Conservation (phyloP, 2,888 invertebrate species). For the Tachystola acroxantha region DNA sequence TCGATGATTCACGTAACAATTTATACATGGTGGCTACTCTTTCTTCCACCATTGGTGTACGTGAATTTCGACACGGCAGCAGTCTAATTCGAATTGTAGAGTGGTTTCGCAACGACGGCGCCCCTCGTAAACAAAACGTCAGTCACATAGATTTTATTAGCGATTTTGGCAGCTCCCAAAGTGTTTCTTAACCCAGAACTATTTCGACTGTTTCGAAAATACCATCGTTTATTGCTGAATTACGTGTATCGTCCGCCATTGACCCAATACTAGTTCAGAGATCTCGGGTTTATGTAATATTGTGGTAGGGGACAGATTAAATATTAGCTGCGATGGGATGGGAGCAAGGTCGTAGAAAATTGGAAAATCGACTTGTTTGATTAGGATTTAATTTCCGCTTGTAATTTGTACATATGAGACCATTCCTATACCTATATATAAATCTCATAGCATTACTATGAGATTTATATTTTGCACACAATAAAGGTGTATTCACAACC, state of each 20-base stretch:
- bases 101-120: slow-evolving; percentile 46
- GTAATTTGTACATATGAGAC: too few relatives aligned
- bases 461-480: too few relatives aligned
- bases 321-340: too few relatives aligned
- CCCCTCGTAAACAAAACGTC: slow-evolving; percentile 54
- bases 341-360: slow-evolving; percentile 19
- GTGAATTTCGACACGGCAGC: slow-evolving; percentile 40
- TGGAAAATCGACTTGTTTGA: slow-evolving; percentile 12
- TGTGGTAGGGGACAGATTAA: too few relatives aligned
- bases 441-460: too few relatives aligned
- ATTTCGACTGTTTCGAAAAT: slow-evolving; percentile 41
- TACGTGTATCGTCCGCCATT: slow-evolving; percentile 49
- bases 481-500: too few relatives aligned
- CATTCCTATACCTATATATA: too few relatives aligned
- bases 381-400: too few relatives aligned
- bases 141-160: slow-evolving; percentile 46
- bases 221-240: slow-evolving; percentile 31
- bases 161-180: slow-evolving; percentile 41
- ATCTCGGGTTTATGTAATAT: too few relatives aligned
- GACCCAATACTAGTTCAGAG: slow-evolving; percentile 33
- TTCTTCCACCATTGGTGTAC: slow-evolving; percentile 22
- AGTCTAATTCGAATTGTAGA: slow-evolving; percentile 29
- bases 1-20: slow-evolving; percentile 7
- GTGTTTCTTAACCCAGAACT: slow-evolving; percentile 43
- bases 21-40: slow-evolving; percentile 1